Evolutionary conservation across 2,888 invertebrate genomes (phyloP), one percentile per base, ranked within the genome.

Genomic region (Metopia argyrocephala): DNA sequence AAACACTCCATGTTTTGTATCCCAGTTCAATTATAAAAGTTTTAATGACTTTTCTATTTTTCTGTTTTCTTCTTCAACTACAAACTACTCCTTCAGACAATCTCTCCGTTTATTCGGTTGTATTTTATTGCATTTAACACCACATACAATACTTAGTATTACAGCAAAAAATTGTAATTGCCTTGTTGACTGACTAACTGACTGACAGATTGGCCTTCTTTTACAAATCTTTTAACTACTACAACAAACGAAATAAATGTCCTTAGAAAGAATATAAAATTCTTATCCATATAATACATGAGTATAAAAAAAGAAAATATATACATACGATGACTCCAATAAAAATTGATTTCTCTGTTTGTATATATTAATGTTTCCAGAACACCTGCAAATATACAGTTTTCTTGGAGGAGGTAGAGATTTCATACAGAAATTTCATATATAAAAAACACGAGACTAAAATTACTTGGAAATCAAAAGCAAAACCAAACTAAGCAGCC

Each of bases 11-110:
- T 38, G 38, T 38, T 3, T 15, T 15, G 38, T 52, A 52, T 71
- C 59, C 71, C 65, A 21, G 52, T 61, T 61, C 65, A 78, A 78
- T 78, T 78, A n/a, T n/a, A 78, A 31, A 56, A 46, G 61, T 46
- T 66, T 46, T 66, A 71, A 71, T 78, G 25, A 54, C 25, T 54
- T 54, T 54, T 54, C 25, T 38, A 9, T 15, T 15, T 1, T 12
- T 31, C 9, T 12, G 9, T 31, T 1, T 31, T 12, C 31, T 12
- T 38, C 15, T 38, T 38, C 38, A 15, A 38, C 38, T 38, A 38
- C 12, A 38, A 38, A 38, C 9, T 38, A 15, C 15, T 38, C 4
- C 38, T 38, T 38, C 38, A 38, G 38, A 38, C 38, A 38, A 3
- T 38, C 15, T 38, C 38, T 15, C 38, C 9, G 15, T 38, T 38